phyloP scores from a whole-genome alignment of 2,797 vertebrate genomes.

The Vipera ursinii region DNA sequence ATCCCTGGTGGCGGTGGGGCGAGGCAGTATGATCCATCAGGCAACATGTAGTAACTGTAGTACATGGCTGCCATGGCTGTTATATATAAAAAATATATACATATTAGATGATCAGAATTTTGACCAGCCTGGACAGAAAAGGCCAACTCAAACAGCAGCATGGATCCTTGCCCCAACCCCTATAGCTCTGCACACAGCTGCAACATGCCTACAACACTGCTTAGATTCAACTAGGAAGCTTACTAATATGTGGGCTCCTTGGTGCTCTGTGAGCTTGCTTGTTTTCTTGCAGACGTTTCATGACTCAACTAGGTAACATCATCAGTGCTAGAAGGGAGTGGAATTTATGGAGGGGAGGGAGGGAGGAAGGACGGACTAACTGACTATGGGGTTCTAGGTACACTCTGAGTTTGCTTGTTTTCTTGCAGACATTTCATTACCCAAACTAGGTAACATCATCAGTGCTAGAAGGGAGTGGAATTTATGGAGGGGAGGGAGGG shows the following conservation, averaged over 20 bases:
- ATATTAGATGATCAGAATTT: neutral
- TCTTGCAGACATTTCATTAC: too few relatives aligned
- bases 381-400: too few relatives aligned
- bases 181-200: neutral
- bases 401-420: too few relatives aligned
- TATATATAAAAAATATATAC: conserved; percentile 46
- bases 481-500: too few relatives aligned
- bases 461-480: too few relatives aligned
- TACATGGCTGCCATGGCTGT: conserved; percentile 85
- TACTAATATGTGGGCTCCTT: neutral
- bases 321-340: too few relatives aligned
- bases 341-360: too few relatives aligned
- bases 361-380: too few relatives aligned
- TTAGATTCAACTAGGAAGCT: neutral
- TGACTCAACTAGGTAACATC: too few relatives aligned
- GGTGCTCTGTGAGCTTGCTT: too few relatives aligned
- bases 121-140: neutral
- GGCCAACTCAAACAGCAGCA: neutral
- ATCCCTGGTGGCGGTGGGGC: conserved; percentile 91
- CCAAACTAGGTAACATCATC: too few relatives aligned
- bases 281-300: too few relatives aligned
- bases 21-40: conserved; percentile 92
- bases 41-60: conserved; percentile 97
- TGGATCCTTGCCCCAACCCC: accelerated
- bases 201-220: accelerated